A percentile compares a stretch with the other conserved stretches of the same genome.
These are phyloP conservation scores for Alectura lathami DNA, from an alignment of 2,113 vertebrate species.

Conservation along the genomic window DNA sequence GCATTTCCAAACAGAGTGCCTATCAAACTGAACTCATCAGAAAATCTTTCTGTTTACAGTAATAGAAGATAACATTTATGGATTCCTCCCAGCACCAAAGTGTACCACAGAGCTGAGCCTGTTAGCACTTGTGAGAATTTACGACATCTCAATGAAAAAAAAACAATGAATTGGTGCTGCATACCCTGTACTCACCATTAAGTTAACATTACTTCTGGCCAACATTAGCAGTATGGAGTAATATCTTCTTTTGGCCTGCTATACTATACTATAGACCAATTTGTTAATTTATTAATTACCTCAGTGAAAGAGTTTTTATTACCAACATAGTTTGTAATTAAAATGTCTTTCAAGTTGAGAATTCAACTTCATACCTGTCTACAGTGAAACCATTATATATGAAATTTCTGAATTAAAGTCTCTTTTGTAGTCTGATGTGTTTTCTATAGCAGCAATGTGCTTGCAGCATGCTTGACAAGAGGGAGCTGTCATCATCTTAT, in stretches of 20 bases:
- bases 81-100: neutral
- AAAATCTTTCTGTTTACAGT: constrained; percentile 5
- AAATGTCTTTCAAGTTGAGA: neutral
- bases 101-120: neutral
- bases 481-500: neutral
- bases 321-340: neutral
- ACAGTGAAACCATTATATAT: neutral
- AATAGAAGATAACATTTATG: neutral
- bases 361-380: neutral
- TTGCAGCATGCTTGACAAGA: neutral
- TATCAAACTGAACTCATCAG: neutral
- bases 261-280: neutral
- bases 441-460: neutral
- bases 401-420: neutral
- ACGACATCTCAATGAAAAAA: neutral
- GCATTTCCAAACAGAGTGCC: constrained; percentile 11
- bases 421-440: neutral
- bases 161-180: neutral
- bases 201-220: neutral
- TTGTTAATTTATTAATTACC: neutral
- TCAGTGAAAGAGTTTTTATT: neutral
- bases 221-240: neutral
- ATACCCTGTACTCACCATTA: neutral
- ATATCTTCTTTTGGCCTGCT: neutral
- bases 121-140: neutral